Evolutionary conservation across 1,140 invertebrate genomes (phyloP), one percentile per base, ranked within the genome.

Genomic region (Heliconius eleuchia): DNA sequence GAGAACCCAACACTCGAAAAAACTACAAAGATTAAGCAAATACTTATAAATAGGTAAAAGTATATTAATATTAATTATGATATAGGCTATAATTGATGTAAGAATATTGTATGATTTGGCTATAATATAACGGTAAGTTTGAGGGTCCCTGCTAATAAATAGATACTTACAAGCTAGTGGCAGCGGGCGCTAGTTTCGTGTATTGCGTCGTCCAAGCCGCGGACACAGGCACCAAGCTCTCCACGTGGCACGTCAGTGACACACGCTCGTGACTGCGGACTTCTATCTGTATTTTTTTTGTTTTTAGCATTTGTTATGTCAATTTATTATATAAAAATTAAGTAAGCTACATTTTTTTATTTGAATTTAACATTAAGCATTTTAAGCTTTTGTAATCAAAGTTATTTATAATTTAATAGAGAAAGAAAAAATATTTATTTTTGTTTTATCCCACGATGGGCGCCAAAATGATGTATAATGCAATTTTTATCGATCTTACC

Each of bases 211-310:
- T 89, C 94, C 94, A 95, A 71, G 78, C 79, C 0, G 85, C 89
- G 3, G 77, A 82, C 2, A 93, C 84, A 0, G 94, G 93, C 6
- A 94, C 92, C 42, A 94, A 74, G 71, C 93, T 94, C 71, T 94
- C 91, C 50, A 94, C 87, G 11, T 78, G 80, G 72, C 94, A 95
- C 18, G 76, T 76, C 3, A 94, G 74, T 0, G 85, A 78, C 16
- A 91, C 86, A 1, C 84, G 81, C 50, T 88, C 82, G 74, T 91
- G 90, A 0, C 81, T 70, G 8, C 80, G 85, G 0, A 83, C 88
- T 74, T 78, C 71, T 39, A 93, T 80, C 90, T 93, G 39, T 23
- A 46, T 23, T 23, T 60, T 8, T 57, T n/a, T 60, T n/a, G 19
- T 55, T 19, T 55, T 18, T 55, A 55, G 42, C 13, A 46, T 46